These are phyloP conservation scores for Metalampra italica DNA, from an alignment of 2,888 invertebrate genomes.

Conservation along the genomic window DNA sequence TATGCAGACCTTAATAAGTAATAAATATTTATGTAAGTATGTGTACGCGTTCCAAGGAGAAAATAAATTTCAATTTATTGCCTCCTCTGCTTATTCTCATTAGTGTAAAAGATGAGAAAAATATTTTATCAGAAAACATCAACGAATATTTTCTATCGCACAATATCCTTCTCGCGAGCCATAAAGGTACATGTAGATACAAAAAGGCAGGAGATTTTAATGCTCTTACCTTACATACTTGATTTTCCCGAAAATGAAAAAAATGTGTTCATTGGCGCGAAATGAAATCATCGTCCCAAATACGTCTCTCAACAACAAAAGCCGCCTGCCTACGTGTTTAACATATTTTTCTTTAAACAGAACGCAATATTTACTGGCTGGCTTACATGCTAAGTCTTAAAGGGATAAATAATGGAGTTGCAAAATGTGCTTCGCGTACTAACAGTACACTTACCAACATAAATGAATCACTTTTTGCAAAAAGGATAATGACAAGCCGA, in stretches of 20 bases:
- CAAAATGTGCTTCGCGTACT: conserved; percentile 48
- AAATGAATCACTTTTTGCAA: too few relatives aligned
- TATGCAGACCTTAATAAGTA: conserved; percentile 51
- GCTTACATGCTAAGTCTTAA: conserved; percentile 55
- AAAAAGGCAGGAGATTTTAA: conserved; percentile 56
- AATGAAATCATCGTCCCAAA: conserved; percentile 65
- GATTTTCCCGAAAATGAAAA: conserved; percentile 58
- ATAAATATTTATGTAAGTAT: conserved; percentile 56
- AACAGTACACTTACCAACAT: conserved; percentile 16
- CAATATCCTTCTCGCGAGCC: conserved; percentile 36
- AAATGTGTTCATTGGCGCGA: conserved; percentile 67
- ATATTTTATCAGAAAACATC: conserved; percentile 53
- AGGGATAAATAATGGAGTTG: conserved; percentile 60
- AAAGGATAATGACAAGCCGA: too few relatives aligned
- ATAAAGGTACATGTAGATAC: conserved; percentile 37
- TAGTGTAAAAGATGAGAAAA: conserved; percentile 54
- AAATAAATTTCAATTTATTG: conserved; percentile 67
- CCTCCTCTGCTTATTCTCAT: conserved; percentile 56
- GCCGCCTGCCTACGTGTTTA: conserved; percentile 55
- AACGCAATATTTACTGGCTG: conserved; percentile 55
- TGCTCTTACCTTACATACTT: conserved; percentile 56
- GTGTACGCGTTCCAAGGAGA: conserved; percentile 42
- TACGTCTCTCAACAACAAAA: conserved; percentile 66
- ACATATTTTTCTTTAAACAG: conserved; percentile 65
- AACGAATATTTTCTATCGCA: conserved; percentile 44